Evolutionary conservation across 2,797 vertebrate species (phyloP), one percentile per base, ranked within the genome.

Genomic region (Tokudaia tokunoshimensis): DNA sequence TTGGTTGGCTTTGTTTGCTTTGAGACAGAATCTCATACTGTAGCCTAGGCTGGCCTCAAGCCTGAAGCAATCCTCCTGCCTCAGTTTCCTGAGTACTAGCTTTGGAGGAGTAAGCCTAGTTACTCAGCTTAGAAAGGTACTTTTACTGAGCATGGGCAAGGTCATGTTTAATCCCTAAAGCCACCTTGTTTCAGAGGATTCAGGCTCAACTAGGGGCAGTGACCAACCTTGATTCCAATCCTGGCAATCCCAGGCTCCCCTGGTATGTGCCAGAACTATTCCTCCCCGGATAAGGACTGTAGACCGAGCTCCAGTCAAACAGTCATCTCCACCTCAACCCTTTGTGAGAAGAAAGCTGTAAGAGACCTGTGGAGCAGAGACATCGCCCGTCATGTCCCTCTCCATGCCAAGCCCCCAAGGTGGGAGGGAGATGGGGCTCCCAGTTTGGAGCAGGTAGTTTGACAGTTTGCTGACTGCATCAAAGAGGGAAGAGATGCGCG

Each of bases 301-400:
- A 61, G 57, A 11, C 47, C 26, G 24, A n/a, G 20, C n/a, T 47
- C 11, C 29, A 10, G 67, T 8, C 34, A 70, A 74, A 59, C 78
- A 6, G 9, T 55, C 6, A 26, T 41, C 26, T 57, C 55, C 50
- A 13, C 44, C 17, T 55, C 84, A 26, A 41, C 0, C 29, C 55
- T 72, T 92, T 85, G 78, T 50, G 78, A 57, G 55, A 47, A 93
- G 50, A 88, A 92, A 55, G 44, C 52, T 41, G 22, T 44, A 24
- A 10, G 29, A 4, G 22, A 3, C 47, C 65, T 20, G 26, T 22
- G 0, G 50, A 26, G 61, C 24, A 79, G 44, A n/a, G 47, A 4
- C 4, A 1, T 26, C 47, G 6, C 55, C 55, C 52, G 29, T 26
- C 44, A 86, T n/a, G 4, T 6, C 22, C 47, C 91, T 4, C 82